phyloP scores from a whole-genome alignment of 2,888 invertebrate genomes.

The Drosophila mulleri region DNA sequence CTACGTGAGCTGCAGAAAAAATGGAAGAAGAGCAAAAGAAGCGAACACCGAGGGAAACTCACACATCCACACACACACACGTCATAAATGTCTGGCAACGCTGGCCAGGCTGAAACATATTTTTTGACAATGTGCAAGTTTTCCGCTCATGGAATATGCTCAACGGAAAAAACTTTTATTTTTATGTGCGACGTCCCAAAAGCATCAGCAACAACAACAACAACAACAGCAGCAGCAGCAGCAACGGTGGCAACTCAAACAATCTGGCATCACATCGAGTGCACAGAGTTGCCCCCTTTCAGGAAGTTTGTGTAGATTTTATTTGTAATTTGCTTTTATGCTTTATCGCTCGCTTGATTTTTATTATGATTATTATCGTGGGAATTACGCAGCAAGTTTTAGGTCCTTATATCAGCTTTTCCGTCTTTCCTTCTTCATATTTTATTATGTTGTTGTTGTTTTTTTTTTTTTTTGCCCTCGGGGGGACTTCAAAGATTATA shows the following conservation, averaged over 20 bases:
- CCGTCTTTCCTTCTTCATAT: neutral
- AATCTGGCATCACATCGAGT: conserved; percentile 62
- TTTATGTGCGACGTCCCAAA: conserved; percentile 39
- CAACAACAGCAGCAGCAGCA: conserved; percentile 15
- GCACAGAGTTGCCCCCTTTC: conserved; percentile 33
- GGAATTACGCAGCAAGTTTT: conserved; percentile 68
- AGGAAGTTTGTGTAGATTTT: conserved; percentile 53
- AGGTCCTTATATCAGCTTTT: conserved; percentile 33
- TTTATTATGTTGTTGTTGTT: neutral
- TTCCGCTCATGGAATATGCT: conserved; percentile 21
- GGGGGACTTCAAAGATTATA: conserved; percentile 23
- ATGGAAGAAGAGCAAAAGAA: neutral
- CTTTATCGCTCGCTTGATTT: conserved; percentile 78
- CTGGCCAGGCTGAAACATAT: conserved; percentile 36
- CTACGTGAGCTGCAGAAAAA: conserved; percentile 57
- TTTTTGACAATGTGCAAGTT: conserved; percentile 68
- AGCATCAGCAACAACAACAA: conserved; percentile 25
- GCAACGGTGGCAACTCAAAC: conserved; percentile 24
- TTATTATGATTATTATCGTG: conserved; percentile 78
- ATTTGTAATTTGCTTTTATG: conserved; percentile 76
- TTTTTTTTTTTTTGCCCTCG: conserved; percentile 12
- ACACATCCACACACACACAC: neutral
- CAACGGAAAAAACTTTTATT: conserved; percentile 53
- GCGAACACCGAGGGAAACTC: conserved; percentile 11
- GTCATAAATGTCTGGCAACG: conserved; percentile 59